Evolutionary conservation across 2,797 vertebrate genomes (phyloP).

Genomic region (Poeciliopsis turneri): DNA sequence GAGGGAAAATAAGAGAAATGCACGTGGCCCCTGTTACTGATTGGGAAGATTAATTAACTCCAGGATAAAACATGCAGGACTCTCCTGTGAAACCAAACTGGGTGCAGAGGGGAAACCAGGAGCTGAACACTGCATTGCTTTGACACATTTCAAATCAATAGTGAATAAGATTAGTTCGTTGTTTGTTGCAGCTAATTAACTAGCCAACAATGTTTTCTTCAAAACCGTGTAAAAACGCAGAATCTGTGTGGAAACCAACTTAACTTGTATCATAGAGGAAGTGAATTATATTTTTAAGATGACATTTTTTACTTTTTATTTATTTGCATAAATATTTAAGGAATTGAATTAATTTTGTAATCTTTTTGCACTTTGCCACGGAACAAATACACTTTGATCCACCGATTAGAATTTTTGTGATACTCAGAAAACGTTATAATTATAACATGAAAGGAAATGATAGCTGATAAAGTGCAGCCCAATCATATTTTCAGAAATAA

Average conservation of each 20-base stretch:
- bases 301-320: not conserved
- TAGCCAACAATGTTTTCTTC: not conserved
- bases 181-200: not conserved
- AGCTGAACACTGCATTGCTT: constrained; percentile 8
- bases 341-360: not conserved
- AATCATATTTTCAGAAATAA: not conserved
- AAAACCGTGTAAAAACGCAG: not conserved
- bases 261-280: not conserved
- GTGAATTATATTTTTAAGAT: not conserved
- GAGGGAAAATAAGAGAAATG: constrained; percentile 82
- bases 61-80: constrained; percentile 44
- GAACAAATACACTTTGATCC: not conserved
- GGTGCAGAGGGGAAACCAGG: constrained; percentile 20
- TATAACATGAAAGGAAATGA: not conserved
- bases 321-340: not conserved
- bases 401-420: not conserved
- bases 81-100: constrained; percentile 47
- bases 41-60: constrained; percentile 87
- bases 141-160: not conserved
- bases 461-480: not conserved
- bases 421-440: not conserved
- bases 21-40: constrained; percentile 76
- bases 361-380: too few species aligned
- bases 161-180: not conserved
- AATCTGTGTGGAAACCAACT: not conserved